Base-by-base conservation (phyloP, 1,140 invertebrate genomes). In the Chionoecetes opilio region DNA sequence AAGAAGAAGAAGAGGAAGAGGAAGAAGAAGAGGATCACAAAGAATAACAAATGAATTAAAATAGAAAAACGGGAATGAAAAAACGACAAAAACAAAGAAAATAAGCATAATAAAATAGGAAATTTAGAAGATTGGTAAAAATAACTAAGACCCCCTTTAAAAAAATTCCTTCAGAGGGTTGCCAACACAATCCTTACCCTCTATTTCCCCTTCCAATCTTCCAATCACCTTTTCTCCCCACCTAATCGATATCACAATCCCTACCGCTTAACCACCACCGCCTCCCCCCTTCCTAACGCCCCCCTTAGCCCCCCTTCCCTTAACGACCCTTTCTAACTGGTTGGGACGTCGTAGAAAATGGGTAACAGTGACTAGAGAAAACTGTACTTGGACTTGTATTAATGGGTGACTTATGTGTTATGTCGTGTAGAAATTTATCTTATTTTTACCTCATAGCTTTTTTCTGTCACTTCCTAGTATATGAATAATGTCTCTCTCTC, bases 341-440 rank as follows among this genome's bases (percentile, higher is more conserved):
- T 34, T 31, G 9, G 35, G 31, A 32, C 34, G 14, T 6, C 3
- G 75, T 91, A 91, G 89, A 91, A 91, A 91, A 91, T 75, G 89
- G 89, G 89, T 35, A 14, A 91, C 29, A 9, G n/a, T 41, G 31
- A 41, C 38, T 29, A 91, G 9, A 91, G 89, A 91, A 91, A 91
- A 91, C 89, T 31, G 31, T 31, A 75, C 86, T 88, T 14, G 32
- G n/a, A 0, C 8, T n/a, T 31, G 14, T 9, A 91, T 75, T 11
- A 5, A 91, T 91, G 38, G 89, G 21, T 26, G 26, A 91, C 89
- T 75, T 32, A 6, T 75, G 29, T 91, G 35, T 29, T 86, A 2
- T 88, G 32, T 29, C n/a, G n/a, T n/a, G n/a, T n/a, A n/a, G n/a
- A n/a, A n/a, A 2, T 75, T 75, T 75, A n/a, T n/a, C 21, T 75